Base-by-base conservation (phyloP, 2,113 vertebrate genomes). In the Hoplias malabaricus region DNA sequence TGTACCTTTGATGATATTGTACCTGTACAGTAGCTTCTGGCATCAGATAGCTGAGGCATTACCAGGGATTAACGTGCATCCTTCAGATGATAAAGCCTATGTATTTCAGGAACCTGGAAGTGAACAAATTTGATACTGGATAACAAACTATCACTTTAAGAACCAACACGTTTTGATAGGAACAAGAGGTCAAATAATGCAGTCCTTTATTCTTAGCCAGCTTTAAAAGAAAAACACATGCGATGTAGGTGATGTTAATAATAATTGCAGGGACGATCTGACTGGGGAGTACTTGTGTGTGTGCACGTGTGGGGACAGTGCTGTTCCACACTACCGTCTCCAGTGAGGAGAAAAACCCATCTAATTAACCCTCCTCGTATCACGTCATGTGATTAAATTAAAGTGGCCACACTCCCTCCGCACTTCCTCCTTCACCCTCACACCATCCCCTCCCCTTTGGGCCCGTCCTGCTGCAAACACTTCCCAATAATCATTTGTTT, bases 351-450 rank as follows among this genome's bases (percentile, higher is more conserved):
- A 94, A 93, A 95, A 90, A 92, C 87, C 92, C 93, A 50, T 95
- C 93, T 97, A 96, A 97, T 98, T 96, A 98, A 95, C 95, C 96
- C 93, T 94, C 93, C 92, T 94, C 91, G 89, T 94, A 91, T 93
- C 93, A 93, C 90, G 92, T 92, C 93, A 91, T 94, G 92, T 96
- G 95, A 96, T 96, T 95, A 95, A 97, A 96, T 94, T 93, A 94
- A 95, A 95, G 87, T 92, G 90, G 92, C 89, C 36, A 19, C 27
- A 83, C 83, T 82, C 73, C 86, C 91, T 4, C 91, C n/a, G n/a
- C n/a, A n/a, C n/a, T n/a, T n/a, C n/a, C 92, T 95, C 94, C 95
- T 90, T 7, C 33, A 14, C 25, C 83, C 82, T 83, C 74, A 86
- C 91, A n/a, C n/a, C n/a, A n/a, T n/a, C 89, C n/a, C 14, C 27